A percentile compares a stretch with the other conserved stretches of the same genome.
Conservation (phyloP, 2,797 vertebrate species). For the Melanotaenia parkinsoni region DNA sequence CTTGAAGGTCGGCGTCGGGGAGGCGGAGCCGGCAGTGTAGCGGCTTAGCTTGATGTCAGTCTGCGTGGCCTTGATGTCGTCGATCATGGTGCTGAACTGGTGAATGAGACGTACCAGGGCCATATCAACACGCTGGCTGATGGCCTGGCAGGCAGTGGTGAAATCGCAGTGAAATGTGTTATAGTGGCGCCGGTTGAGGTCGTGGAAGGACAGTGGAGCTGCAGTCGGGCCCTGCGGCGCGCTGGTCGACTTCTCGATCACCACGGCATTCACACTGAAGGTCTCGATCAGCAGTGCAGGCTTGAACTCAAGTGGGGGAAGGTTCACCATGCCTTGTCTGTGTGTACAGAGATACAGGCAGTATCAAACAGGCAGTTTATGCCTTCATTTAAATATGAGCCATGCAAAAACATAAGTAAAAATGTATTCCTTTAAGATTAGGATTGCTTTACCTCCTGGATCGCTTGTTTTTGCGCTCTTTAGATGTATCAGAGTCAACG, state of each 20-base stretch:
- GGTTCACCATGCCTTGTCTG: slow-evolving; percentile 92
- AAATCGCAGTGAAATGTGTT: slow-evolving; percentile 98
- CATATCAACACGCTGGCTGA: slow-evolving; percentile 99
- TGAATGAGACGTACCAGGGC: slow-evolving; percentile 97
- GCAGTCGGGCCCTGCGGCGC: slow-evolving; percentile 86
- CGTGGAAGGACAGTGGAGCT: slow-evolving; percentile 92
- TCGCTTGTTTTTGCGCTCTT: slow-evolving; percentile 93
- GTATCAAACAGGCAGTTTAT: not conserved
- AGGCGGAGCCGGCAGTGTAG: slow-evolving; percentile 96
- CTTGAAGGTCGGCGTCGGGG: slow-evolving; percentile 96
- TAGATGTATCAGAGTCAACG: slow-evolving; percentile 97
- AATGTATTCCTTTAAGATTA: not conserved
- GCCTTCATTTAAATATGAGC: rapidly evolving
- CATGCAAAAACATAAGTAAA: rapidly evolving
- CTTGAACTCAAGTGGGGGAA: slow-evolving; percentile 95
- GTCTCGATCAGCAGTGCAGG: slow-evolving; percentile 97
- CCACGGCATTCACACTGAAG: slow-evolving; percentile 94
- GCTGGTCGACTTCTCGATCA: slow-evolving; percentile 93
- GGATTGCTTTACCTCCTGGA: slow-evolving; percentile 86
- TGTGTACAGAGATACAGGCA: not conserved
- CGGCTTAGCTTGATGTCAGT: slow-evolving; percentile 98
- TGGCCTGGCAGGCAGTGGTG: slow-evolving; percentile 96
- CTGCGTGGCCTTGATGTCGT: slow-evolving; percentile 98
- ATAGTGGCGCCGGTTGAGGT: slow-evolving; percentile 94
- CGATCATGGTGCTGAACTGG: slow-evolving; percentile 99